phyloP scores from a whole-genome alignment of 2,888 invertebrate species.

The Melikaiella ostensackeni region DNA sequence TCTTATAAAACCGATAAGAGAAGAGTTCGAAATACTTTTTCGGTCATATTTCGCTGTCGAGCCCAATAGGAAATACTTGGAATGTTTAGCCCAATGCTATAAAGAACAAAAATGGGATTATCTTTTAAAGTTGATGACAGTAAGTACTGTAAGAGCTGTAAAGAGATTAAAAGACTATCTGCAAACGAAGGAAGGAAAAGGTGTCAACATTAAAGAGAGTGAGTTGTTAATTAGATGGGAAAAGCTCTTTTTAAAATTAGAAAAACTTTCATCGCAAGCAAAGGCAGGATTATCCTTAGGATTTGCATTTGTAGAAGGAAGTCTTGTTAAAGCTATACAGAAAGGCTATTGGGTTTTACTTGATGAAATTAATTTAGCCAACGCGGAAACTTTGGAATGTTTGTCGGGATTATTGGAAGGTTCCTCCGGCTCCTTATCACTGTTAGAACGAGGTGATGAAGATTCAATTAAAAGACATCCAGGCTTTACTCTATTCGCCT shows the following conservation, averaged over 20 bases:
- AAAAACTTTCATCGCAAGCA: constrained; percentile 86
- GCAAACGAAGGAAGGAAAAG: constrained; percentile 3
- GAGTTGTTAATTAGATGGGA: constrained; percentile 63
- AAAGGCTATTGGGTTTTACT: constrained; percentile 97
- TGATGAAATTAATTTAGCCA: constrained; percentile 99
- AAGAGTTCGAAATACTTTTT: constrained; percentile 91
- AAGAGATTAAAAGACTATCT: constrained; percentile 74
- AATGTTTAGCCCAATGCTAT: constrained; percentile 88
- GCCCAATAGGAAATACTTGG: constrained; percentile 90
- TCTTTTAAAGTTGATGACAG: constrained; percentile 87
- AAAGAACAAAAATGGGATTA: constrained; percentile 85
- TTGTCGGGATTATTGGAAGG: constrained; percentile 93
- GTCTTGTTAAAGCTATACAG: constrained; percentile 92
- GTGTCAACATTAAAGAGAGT: constrained; percentile 36
- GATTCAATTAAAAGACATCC: constrained; percentile 89
- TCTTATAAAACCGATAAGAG: constrained; percentile 88
- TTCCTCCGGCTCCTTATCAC: constrained; percentile 86
- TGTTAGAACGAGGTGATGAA: constrained; percentile 94
- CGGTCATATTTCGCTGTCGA: constrained; percentile 86
- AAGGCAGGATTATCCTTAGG: constrained; percentile 86
- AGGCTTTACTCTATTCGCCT: constrained; percentile 96
- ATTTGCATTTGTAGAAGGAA: constrained; percentile 96
- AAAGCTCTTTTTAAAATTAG: constrained; percentile 79
- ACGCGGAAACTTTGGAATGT: constrained; percentile 97
- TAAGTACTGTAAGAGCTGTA: constrained; percentile 83